Conservation (phyloP, 2,797 vertebrate species). For the Girardinus metallicus region DNA sequence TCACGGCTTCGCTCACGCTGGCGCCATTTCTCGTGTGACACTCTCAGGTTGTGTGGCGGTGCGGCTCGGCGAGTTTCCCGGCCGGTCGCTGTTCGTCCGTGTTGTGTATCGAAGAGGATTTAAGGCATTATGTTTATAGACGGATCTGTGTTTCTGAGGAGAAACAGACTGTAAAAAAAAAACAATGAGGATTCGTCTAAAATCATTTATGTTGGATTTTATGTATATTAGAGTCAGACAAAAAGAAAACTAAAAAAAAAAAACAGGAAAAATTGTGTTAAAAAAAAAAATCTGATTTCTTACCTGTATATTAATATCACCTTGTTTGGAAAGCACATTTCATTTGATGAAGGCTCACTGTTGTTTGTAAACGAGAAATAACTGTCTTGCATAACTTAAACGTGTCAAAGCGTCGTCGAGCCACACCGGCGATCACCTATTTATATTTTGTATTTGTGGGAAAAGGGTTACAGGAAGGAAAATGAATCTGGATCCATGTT, state of each 20-base stretch:
- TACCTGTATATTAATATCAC: conserved; percentile 80
- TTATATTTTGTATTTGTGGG: conserved; percentile 82
- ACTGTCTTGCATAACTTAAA: conserved; percentile 70
- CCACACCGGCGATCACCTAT: conserved; percentile 69
- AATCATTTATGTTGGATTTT: conserved; percentile 80
- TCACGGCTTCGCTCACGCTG: conserved; percentile 25
- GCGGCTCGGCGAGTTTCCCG: conserved; percentile 37
- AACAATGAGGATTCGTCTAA: conserved; percentile 50
- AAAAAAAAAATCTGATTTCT: conserved; percentile 37
- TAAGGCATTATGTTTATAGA: conserved; percentile 74
- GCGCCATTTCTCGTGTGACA: conserved; percentile 26
- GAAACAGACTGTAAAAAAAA: conserved; percentile 48
- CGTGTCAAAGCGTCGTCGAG: conserved; percentile 71
- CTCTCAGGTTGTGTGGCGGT: conserved; percentile 27
- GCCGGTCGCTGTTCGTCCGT: conserved; percentile 65
- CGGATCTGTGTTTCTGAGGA: conserved; percentile 64
- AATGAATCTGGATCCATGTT: conserved; percentile 48
- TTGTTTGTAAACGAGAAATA: conserved; percentile 77
- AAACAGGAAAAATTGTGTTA: conserved; percentile 34
- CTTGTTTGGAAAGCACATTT: conserved; percentile 79
- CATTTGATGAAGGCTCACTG: conserved; percentile 75
- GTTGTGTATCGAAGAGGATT: conserved; percentile 71
- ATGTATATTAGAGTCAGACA: conserved; percentile 81
- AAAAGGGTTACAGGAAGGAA: conserved; percentile 41
- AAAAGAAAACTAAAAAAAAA: conserved; percentile 1